Evolutionary conservation across 2,797 vertebrate genomes (phyloP).

Genomic region (Peromyscus eremicus): DNA sequence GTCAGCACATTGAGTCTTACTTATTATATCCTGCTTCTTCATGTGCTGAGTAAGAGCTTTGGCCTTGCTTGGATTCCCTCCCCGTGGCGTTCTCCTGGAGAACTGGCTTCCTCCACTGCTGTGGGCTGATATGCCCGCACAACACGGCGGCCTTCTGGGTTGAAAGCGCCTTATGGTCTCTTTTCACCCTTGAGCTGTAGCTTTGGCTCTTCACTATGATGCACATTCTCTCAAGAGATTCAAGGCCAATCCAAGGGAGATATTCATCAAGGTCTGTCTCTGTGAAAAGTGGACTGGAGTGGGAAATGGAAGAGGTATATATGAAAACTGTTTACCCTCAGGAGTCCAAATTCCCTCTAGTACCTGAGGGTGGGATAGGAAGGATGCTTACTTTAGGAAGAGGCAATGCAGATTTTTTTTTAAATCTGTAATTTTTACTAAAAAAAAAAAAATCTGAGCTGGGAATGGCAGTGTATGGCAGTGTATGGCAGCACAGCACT

Average conservation of each 20-base stretch:
- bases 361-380: background rate
- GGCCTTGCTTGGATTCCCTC: slow-evolving; percentile 69
- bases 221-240: slow-evolving; percentile 58
- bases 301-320: background rate
- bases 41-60: slow-evolving; percentile 78
- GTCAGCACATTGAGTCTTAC: slow-evolving; percentile 66
- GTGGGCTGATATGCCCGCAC: slow-evolving; percentile 66
- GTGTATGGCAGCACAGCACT: background rate
- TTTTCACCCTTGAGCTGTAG: slow-evolving; percentile 75
- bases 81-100: slow-evolving; percentile 72
- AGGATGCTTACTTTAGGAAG: background rate
- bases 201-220: slow-evolving; percentile 65
- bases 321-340: background rate
- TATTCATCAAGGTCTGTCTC: slow-evolving; percentile 3
- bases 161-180: slow-evolving; percentile 71
- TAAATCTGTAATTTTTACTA: background rate
- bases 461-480: background rate
- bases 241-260: slow-evolving; percentile 49
- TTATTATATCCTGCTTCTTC: slow-evolving; percentile 23
- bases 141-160: slow-evolving; percentile 45
- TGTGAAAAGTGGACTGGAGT: background rate
- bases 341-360: background rate
- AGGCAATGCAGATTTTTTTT: background rate
- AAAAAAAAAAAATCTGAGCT: background rate
- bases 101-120: slow-evolving; percentile 69